Base-by-base conservation (phyloP, 2,888 invertebrate species). In the Noctua janthina region DNA sequence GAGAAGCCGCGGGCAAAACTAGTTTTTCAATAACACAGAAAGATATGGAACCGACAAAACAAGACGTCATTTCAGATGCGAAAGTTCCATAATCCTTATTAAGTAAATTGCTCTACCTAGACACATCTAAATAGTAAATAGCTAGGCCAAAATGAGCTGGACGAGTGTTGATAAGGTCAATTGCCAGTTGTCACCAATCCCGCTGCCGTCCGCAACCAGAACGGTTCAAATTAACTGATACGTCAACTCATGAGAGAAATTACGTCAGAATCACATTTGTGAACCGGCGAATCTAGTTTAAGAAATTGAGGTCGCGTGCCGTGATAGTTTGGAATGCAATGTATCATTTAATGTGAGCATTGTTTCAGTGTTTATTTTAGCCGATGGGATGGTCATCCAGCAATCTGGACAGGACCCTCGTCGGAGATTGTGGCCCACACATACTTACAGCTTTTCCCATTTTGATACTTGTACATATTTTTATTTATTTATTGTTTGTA, bases 131-230 rank as follows among this genome's bases (percentile, higher is more conserved):
- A 74, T 64, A 29, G 69, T 70, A 77, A 49, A 74, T 64, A 29
- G 69, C 5, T 0, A 71, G 29, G 56, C 20, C 64, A 67, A 79
- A 83, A 88, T 78, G 64, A 87, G 72, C 56, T 46, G 39, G 49
- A 17, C 69, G 23, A 68, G 69, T 79, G 82, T 80, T 83, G 80
- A 88, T 88, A 72, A 81, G 88, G 86, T 88, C 89, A 89, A 88
- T 89, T 89, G 69, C 67, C n/a, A n/a, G 69, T 89, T 88, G 84
- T 20, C 23, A 62, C 10, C 69, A 79, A 74, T 86, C 29, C 15
- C 23, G 35, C 66, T 13, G 17, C 39, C 23, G 74, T 49, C 77
- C 88, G 84, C 86, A 88, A 88, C 79, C 89, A 88, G 79, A 84
- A 81, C 73, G 35, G 43, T 71, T 72, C 43, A 62, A 71, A 86